Conservation (phyloP, 2,888 invertebrate species). For the Carpatolechia fugitivella region DNA sequence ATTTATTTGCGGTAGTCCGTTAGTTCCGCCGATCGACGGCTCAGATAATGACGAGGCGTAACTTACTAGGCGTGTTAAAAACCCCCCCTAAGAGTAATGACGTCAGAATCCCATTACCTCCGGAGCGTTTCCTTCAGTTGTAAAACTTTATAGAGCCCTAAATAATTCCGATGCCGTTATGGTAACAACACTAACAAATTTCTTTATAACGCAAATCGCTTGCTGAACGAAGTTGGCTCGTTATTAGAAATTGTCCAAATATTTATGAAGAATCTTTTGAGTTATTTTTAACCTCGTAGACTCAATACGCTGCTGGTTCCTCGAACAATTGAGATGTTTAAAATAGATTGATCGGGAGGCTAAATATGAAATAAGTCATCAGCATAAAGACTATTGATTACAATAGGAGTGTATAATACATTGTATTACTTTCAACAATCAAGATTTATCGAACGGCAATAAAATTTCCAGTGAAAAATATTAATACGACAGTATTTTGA, state of each 20-base stretch:
- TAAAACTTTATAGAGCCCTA: slow-evolving; percentile 66
- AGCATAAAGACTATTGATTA: too few species aligned
- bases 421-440: neutral
- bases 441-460: neutral
- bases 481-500: slow-evolving; percentile 20
- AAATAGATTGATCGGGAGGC: too few species aligned
- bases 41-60: neutral
- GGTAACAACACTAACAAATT: slow-evolving; percentile 65
- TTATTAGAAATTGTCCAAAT: slow-evolving; percentile 52
- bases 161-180: slow-evolving; percentile 67
- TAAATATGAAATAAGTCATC: too few species aligned
- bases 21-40: neutral
- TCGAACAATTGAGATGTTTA: neutral
- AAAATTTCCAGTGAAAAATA: neutral
- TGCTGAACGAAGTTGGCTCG: slow-evolving; percentile 43
- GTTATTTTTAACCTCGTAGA: neutral
- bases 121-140: slow-evolving; percentile 55
- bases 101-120: slow-evolving; percentile 58
- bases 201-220: slow-evolving; percentile 57
- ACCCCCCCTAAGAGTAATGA: slow-evolving; percentile 37
- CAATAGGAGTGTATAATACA: too few species aligned
- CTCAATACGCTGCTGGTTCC: slow-evolving; percentile 3
- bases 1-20: neutral
- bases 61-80: neutral
- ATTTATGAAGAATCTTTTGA: slow-evolving; percentile 36